Percentiles rank a stretch among this genome's conserved stretches.
phyloP scores from a whole-genome alignment of 2,797 vertebrate species.

The Acipenser oxyrinchus region DNA sequence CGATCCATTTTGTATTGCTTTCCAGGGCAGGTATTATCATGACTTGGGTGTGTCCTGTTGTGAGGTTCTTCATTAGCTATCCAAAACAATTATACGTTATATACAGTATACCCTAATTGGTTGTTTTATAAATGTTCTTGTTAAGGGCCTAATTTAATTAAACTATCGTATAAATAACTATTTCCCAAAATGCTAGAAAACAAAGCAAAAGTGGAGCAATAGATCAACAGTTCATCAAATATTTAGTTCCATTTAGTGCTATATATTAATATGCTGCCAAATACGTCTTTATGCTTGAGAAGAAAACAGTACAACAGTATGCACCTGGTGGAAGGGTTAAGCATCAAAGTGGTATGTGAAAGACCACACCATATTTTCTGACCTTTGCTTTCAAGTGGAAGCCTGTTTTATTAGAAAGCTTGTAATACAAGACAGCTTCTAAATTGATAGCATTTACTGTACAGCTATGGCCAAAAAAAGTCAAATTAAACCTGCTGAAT shows the following conservation, averaged over 20 bases:
- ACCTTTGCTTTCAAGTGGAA: not conserved
- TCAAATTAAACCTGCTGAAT: no score
- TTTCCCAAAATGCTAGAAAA: no score
- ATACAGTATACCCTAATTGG: no score
- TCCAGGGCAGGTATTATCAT: no score
- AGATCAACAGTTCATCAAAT: no score
- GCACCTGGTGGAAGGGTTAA: not conserved
- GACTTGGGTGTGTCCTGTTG: no score
- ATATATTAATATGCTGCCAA: not conserved
- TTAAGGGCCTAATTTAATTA: not conserved
- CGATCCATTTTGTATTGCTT: no score
- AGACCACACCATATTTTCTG: not conserved
- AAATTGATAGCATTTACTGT: not conserved
- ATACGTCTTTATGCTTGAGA: no score
- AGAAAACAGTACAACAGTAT: not conserved
- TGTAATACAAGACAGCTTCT: not conserved
- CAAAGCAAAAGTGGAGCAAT: no score
- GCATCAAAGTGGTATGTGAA: not conserved
- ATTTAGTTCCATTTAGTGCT: not conserved
- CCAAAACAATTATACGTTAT: no score
- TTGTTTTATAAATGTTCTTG: not conserved
- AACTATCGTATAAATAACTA: not conserved
- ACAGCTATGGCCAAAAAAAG: no score
- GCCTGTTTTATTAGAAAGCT: not conserved
- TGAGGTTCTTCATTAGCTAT: no score